phyloP scores from a whole-genome alignment of 2,113 vertebrate species.

The Mixornis gularis region DNA sequence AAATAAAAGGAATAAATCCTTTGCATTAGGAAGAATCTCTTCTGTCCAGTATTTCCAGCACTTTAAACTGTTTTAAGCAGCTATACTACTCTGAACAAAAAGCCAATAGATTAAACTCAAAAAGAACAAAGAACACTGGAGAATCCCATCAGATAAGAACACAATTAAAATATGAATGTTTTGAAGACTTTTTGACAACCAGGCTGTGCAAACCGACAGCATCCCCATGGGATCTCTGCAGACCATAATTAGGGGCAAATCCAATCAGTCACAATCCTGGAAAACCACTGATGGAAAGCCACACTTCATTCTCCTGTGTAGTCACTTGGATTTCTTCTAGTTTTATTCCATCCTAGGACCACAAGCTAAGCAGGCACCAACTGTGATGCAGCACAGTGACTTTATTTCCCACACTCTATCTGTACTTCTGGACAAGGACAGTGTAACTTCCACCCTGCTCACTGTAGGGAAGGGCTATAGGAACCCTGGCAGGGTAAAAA shows the following conservation, averaged over 20 bases:
- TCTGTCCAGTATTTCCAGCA: not conserved
- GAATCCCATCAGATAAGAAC: fast-evolving
- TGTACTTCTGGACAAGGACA: not conserved
- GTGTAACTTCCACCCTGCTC: not conserved
- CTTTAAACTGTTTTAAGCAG: not conserved
- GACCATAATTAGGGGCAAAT: not conserved
- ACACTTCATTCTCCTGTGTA: not conserved
- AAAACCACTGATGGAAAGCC: not conserved
- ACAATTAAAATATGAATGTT: not conserved
- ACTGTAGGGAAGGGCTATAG: not conserved
- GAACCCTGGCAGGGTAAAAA: not conserved
- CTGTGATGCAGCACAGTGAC: not conserved
- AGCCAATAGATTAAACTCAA: not conserved
- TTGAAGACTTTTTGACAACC: not conserved
- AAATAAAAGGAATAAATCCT: not conserved
- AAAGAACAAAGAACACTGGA: not conserved
- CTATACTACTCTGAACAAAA: not conserved
- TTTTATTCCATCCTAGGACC: not conserved
- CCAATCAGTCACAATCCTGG: not conserved
- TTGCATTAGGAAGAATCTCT: not conserved
- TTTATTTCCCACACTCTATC: not conserved
- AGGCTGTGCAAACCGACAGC: not conserved
- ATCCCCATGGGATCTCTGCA: not conserved
- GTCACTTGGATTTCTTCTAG: not conserved
- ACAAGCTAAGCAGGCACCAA: not conserved